A percentile compares a stretch with the other conserved stretches of the same genome.
phyloP scores from a whole-genome alignment of 1,140 invertebrate species.

The Philopotamus ludificatus region DNA sequence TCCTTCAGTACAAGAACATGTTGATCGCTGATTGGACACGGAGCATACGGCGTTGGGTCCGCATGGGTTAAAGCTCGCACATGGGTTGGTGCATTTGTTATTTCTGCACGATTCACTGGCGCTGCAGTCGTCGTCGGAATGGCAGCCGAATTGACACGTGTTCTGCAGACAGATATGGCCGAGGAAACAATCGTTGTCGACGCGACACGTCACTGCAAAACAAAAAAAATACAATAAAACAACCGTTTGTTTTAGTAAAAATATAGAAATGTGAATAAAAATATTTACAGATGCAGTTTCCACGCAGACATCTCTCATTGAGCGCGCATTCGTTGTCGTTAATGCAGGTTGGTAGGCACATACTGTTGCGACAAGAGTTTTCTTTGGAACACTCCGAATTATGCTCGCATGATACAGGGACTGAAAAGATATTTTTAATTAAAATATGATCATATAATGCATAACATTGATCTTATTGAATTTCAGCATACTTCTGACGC shows the following conservation, averaged over 20 bases:
- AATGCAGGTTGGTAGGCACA: constrained; percentile 73
- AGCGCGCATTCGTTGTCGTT: constrained; percentile 84
- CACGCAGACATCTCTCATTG: constrained; percentile 83
- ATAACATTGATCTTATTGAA: not conserved
- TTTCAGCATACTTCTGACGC: constrained; percentile 71
- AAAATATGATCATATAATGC: not conserved
- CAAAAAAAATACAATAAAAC: constrained; percentile 24
- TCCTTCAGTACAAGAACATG: constrained; percentile 73
- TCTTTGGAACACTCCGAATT: constrained; percentile 68
- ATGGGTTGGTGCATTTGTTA: constrained; percentile 80
- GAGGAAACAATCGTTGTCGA: constrained; percentile 88
- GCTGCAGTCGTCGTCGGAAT: constrained; percentile 82
- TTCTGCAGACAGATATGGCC: constrained; percentile 85
- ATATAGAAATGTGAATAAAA: not conserved
- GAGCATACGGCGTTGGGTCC: constrained; percentile 81
- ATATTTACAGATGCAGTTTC: constrained; percentile 75
- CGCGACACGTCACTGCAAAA: constrained; percentile 75
- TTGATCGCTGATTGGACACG: constrained; percentile 77
- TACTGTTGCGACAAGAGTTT: constrained; percentile 72
- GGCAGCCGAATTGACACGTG: constrained; percentile 82
- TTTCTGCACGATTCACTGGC: constrained; percentile 75
- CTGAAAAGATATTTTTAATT: constrained; percentile 51
- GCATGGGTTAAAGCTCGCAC: constrained; percentile 67
- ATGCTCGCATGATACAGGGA: constrained; percentile 72
- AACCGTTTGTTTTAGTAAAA: not conserved